Conservation (phyloP, 2,797 vertebrate species). For the Helarctos malayanus region DNA sequence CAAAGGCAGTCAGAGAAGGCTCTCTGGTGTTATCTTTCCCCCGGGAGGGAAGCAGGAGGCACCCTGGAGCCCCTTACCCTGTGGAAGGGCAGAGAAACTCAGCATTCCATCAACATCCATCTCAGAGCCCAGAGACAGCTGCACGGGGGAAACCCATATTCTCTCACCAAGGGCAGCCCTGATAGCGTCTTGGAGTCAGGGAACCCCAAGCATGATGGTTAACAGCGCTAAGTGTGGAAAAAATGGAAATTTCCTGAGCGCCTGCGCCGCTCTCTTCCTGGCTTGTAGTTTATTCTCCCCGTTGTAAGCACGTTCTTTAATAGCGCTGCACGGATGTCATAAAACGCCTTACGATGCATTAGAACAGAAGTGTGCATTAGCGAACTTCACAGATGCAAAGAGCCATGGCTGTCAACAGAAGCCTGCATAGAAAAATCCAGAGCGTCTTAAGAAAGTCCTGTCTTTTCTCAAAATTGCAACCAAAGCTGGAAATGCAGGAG, state of each 20-base stretch:
- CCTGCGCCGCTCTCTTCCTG: rapidly evolving
- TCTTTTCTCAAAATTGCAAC: background rate
- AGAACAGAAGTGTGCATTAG: background rate
- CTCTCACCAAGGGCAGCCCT: background rate
- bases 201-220: rapidly evolving
- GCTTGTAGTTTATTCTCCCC: too few relatives aligned
- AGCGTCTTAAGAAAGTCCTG: background rate
- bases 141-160: background rate
- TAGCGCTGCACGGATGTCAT: background rate
- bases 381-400: background rate
- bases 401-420: background rate
- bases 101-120: background rate
- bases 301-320: too few relatives aligned
- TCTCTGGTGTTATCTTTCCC: background rate
- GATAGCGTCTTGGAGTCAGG: background rate
- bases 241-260: background rate
- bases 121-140: background rate
- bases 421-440: background rate
- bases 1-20: background rate
- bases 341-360: background rate
- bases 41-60: background rate
- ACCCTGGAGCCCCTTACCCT: background rate
- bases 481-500: background rate
- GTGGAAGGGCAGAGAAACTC: background rate
- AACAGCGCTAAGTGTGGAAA: background rate